Conservation (phyloP, 2,888 invertebrate genomes). For the Apomyelois bistriatella region DNA sequence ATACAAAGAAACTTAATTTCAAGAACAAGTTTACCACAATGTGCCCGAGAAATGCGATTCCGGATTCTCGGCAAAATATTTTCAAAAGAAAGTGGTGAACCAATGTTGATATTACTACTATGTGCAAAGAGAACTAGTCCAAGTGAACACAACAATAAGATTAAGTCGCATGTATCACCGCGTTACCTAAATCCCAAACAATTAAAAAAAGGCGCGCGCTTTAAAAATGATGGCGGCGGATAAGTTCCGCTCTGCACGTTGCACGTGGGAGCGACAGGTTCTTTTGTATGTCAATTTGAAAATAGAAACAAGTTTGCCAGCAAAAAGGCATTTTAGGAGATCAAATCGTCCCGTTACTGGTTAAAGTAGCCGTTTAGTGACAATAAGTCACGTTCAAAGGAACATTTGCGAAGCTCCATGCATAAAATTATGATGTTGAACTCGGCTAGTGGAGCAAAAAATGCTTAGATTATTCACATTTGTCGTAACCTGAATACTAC, state of each 20-base stretch:
- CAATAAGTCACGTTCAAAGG: constrained; percentile 46
- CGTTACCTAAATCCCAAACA: constrained; percentile 52
- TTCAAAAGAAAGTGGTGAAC: constrained; percentile 22
- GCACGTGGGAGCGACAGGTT: constrained; percentile 51
- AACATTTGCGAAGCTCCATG: constrained; percentile 36
- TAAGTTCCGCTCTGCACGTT: constrained; percentile 39
- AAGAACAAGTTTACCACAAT: not conserved
- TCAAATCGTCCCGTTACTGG: constrained; percentile 52
- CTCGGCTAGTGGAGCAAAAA: constrained; percentile 38
- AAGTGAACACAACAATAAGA: constrained; percentile 45
- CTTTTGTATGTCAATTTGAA: constrained; percentile 54
- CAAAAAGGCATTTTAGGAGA: constrained; percentile 37
- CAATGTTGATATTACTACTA: constrained; percentile 34
- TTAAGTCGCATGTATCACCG: constrained; percentile 35
- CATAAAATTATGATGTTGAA: constrained; percentile 42
- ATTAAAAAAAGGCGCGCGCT: constrained; percentile 46
- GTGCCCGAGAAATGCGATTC: not conserved
- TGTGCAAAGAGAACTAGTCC: constrained; percentile 43
- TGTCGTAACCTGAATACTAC: constrained; percentile 20
- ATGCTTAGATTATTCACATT: constrained; percentile 27
- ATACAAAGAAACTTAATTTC: not conserved
- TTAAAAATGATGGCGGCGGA: constrained; percentile 37
- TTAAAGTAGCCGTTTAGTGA: constrained; percentile 39
- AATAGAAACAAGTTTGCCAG: constrained; percentile 46
- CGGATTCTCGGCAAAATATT: constrained; percentile 1